phyloP scores from a whole-genome alignment of 2,888 invertebrate species.

The Exocentrus adspersus region DNA sequence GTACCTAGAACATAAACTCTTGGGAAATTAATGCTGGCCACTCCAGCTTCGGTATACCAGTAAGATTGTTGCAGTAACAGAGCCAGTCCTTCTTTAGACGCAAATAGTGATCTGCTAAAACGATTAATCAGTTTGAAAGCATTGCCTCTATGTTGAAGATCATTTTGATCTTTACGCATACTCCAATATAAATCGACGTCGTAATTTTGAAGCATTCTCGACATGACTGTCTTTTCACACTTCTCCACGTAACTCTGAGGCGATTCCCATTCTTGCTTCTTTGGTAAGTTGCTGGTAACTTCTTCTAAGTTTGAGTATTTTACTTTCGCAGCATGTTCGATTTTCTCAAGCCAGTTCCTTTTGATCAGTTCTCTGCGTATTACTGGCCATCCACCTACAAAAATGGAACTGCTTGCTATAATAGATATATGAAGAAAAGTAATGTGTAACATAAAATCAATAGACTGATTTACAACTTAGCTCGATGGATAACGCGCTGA shows the following conservation, averaged over 20 bases:
- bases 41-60: constrained; percentile 85
- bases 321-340: constrained; percentile 59
- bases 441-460: too few relatives aligned
- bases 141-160: constrained; percentile 72
- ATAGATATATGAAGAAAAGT: too few relatives aligned
- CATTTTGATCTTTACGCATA: constrained; percentile 82
- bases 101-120: constrained; percentile 87
- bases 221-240: constrained; percentile 74
- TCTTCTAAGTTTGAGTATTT: constrained; percentile 53
- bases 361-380: constrained; percentile 75
- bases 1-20: constrained; percentile 82
- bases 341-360: constrained; percentile 80
- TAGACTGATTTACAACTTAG: too few relatives aligned
- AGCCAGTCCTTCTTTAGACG: constrained; percentile 91
- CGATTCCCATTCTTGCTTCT: constrained; percentile 60
- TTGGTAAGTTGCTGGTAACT: constrained; percentile 59
- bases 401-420: too few relatives aligned
- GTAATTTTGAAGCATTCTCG: constrained; percentile 80
- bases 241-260: constrained; percentile 67
- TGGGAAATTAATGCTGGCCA: constrained; percentile 84
- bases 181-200: constrained; percentile 92
- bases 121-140: constrained; percentile 80
- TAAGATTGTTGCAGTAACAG: constrained; percentile 82
- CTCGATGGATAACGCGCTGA: too few relatives aligned
- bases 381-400: constrained; percentile 73